These are phyloP conservation scores for Conus betulinus DNA, from an alignment of 1,140 invertebrate species.

Conservation along the genomic window DNA sequence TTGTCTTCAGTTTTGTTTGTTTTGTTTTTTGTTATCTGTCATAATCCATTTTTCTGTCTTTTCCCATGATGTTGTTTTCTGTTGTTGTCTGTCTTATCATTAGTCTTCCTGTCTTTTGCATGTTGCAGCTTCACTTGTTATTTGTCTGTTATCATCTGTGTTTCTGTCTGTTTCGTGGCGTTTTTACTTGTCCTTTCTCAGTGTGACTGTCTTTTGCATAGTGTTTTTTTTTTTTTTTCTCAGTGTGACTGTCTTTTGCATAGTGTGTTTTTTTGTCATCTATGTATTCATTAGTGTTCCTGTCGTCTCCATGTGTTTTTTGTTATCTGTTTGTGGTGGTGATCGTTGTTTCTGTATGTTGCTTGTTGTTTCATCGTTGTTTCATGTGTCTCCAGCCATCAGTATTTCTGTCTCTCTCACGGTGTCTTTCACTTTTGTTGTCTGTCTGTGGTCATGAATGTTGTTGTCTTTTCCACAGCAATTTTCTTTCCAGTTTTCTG, in stretches of 20 bases:
- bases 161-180: background rate
- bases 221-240: background rate
- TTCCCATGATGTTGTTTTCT: too few relatives aligned
- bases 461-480: background rate
- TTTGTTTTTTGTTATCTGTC: background rate
- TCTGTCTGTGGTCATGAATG: background rate
- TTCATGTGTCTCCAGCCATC: background rate
- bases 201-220: background rate
- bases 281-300: background rate
- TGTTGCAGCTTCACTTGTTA: background rate
- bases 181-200: background rate
- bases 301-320: background rate
- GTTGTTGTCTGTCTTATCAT: too few relatives aligned
- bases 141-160: background rate
- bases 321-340: background rate
- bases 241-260: background rate
- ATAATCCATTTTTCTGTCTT: too few relatives aligned
- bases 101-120: background rate
- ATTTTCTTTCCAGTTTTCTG: too few relatives aligned
- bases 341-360: background rate
- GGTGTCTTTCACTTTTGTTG: background rate
- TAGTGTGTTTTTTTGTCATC: background rate
- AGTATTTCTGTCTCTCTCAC: constrained; percentile 1
- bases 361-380: background rate
- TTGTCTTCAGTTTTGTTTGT: background rate